Base-by-base conservation (phyloP, 2,797 vertebrate genomes). In the Antrozous pallidus region DNA sequence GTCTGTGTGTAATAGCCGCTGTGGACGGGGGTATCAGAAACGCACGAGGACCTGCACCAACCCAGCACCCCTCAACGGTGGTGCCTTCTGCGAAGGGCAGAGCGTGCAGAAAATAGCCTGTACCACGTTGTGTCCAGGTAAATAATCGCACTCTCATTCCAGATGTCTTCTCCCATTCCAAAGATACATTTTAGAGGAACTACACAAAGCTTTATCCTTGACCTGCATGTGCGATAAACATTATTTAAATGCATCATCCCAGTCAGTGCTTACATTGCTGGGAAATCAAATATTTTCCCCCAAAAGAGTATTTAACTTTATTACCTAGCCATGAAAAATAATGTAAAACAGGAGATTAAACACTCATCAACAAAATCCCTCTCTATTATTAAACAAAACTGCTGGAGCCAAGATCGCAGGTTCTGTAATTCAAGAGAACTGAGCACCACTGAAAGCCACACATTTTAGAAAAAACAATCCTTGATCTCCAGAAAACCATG, bases 1-100 rank as follows among this genome's bases (percentile, higher is more conserved):
- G 99, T 99, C 99, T 0, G 98, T 99, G 95, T 99, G 99, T 20
- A 99, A 99, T 97, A 99, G 99, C 96, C 99, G 99, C 89, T 99
- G 99, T 6, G 99, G 99, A 36, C 98, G 99, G 40, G 99, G 99
- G 36, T 99, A 98, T 97, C 99, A 99, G 98, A 99, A 99, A 92
- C 99, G 99, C 40, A 99, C 99, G 0, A 99, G 99, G 93, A 99
- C 99, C 97, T 99, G 99, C 86, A 99, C 99, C 97, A 99, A 99
- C 96, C 99, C 99, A 0, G 99, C 99, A 0, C 99, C 99, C 0
- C 99, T 99, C 95, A 99, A 99, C 0, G 99, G 99, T 0, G 99
- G 99, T 0, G 98, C 99, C 96, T 99, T 99, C 98, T 99, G 99
- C 22, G 99, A 99, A 71, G 99, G 99, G 1, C 99, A 99, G 96